Evolutionary conservation across 2,113 vertebrate species (phyloP).

Genomic region (Collichthys lucidus): DNA sequence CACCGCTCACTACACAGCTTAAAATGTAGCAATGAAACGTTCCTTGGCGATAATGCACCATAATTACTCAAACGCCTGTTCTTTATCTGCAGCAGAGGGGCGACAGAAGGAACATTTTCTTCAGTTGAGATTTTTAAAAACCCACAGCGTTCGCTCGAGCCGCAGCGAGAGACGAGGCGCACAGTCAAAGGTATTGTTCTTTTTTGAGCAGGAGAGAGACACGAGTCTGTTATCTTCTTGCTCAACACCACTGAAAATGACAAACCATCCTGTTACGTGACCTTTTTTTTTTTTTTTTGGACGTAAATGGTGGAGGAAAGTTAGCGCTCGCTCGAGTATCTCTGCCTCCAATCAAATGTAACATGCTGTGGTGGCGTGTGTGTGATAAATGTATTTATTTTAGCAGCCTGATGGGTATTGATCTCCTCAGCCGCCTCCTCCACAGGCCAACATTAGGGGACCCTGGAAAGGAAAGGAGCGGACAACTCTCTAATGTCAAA

Average conservation of each 20-base stretch:
- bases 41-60: constrained; percentile 79
- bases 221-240: constrained; percentile 32
- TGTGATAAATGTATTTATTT: constrained; percentile 83
- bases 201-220: constrained; percentile 12
- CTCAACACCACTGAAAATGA: constrained; percentile 13
- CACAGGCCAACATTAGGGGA: constrained; percentile 69
- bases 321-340: constrained; percentile 40
- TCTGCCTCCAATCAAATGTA: constrained; percentile 68
- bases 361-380: constrained; percentile 64
- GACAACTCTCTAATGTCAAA: constrained; percentile 56
- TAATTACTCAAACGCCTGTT: constrained; percentile 83
- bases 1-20: constrained; percentile 80
- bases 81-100: constrained; percentile 78
- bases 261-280: constrained; percentile 5
- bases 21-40: constrained; percentile 81
- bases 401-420: constrained; percentile 79
- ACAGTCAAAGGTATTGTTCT: constrained; percentile 35
- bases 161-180: constrained; percentile 10
- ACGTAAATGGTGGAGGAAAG: constrained; percentile 5
- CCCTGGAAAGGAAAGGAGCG: constrained; percentile 60
- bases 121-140: constrained; percentile 71
- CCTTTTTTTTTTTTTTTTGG: not conserved
- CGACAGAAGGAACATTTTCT: constrained; percentile 76
- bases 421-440: constrained; percentile 63
- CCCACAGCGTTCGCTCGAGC: constrained; percentile 45